phyloP scores from a whole-genome alignment of 2,113 vertebrate species.

The Pseudolaguvia tuberculata region DNA sequence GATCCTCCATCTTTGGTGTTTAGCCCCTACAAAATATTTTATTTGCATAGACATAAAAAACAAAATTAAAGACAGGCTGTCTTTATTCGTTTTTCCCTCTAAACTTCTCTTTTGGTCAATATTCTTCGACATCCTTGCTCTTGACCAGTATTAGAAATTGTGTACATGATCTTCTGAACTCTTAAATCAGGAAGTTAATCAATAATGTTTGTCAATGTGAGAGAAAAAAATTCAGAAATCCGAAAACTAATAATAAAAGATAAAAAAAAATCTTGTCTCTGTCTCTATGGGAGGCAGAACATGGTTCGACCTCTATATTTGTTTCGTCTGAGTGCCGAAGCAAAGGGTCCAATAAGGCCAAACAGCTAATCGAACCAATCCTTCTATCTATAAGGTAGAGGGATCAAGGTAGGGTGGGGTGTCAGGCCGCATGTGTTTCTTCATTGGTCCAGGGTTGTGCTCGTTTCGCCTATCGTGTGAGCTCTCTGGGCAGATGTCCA shows the following conservation, averaged over 20 bases:
- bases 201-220: not conserved
- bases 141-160: not conserved
- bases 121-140: slow-evolving; percentile 14
- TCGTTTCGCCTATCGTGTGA: slow-evolving; percentile 46
- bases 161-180: slow-evolving; percentile 15
- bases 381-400: slow-evolving; percentile 12
- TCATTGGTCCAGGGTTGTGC: slow-evolving; percentile 39
- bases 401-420: slow-evolving; percentile 44
- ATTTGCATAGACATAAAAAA: not conserved
- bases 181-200: slow-evolving; percentile 11
- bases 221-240: slow-evolving; percentile 1
- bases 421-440: slow-evolving; percentile 35
- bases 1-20: not conserved
- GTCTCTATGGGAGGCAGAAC: not conserved
- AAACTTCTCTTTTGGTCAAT: not conserved
- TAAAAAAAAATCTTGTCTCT: not conserved
- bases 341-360: slow-evolving; percentile 34
- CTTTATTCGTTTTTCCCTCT: not conserved
- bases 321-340: slow-evolving; percentile 17
- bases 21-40: too few species aligned
- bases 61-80: not conserved
- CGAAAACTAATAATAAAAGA: not conserved
- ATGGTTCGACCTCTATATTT: not conserved
- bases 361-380: slow-evolving; percentile 19
- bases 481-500: slow-evolving; percentile 40